Conservation (phyloP, 2,888 invertebrate species). For the Diloba caeruleocephala region DNA sequence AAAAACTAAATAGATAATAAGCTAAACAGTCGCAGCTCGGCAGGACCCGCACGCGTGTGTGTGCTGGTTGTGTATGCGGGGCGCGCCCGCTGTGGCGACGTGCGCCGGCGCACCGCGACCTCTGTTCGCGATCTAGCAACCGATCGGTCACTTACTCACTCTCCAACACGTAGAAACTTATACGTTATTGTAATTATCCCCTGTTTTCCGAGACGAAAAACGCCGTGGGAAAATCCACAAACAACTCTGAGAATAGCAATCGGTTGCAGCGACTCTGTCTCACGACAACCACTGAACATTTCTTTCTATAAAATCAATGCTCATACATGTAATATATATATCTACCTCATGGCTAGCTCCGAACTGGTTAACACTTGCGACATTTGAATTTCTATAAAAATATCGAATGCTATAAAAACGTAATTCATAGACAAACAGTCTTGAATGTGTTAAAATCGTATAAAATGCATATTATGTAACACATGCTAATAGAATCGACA, state of each 20-base stretch:
- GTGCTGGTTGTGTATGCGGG: conserved; percentile 43
- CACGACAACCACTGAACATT: neutral
- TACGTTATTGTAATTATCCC: conserved; percentile 7
- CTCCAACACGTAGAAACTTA: neutral
- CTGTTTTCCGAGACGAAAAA: conserved; percentile 5
- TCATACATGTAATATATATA: neutral
- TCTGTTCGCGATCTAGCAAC: conserved; percentile 24
- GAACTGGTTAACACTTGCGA: neutral
- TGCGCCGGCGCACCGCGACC: conserved; percentile 26
- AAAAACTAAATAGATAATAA: neutral
- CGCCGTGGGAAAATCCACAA: neutral
- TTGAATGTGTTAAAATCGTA: conserved; percentile 14
- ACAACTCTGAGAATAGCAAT: conserved; percentile 15
- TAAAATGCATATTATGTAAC: conserved; percentile 11
- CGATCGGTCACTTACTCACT: conserved; percentile 12
- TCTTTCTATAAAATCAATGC: neutral
- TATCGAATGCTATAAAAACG: neutral
- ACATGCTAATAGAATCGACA: conserved; percentile 13
- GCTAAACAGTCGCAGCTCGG: conserved; percentile 13
- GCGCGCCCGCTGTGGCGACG: conserved; percentile 13
- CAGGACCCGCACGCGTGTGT: conserved; percentile 39
- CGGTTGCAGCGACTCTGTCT: conserved; percentile 3
- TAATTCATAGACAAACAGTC: neutral
- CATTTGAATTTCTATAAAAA: neutral
- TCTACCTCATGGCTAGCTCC: neutral